Conservation (phyloP, 2,113 vertebrate species). For the Cephalophus harveyi region DNA sequence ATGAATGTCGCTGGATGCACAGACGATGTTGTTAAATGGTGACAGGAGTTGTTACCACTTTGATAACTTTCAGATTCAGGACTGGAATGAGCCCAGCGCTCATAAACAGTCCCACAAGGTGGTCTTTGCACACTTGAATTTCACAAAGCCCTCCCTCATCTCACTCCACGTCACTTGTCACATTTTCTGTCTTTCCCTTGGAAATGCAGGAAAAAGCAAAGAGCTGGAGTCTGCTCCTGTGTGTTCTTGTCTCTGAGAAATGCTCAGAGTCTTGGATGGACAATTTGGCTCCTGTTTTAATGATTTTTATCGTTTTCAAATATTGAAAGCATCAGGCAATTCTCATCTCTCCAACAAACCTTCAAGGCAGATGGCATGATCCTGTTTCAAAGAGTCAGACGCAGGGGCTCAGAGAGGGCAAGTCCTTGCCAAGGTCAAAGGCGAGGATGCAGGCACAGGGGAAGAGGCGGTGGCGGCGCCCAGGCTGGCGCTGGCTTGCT, state of each 20-base stretch:
- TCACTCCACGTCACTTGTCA: fast-evolving
- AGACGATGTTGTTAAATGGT: fast-evolving
- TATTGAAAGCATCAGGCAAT: fast-evolving
- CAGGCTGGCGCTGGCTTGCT: neutral
- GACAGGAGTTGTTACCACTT: fast-evolving
- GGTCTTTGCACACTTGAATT: fast-evolving
- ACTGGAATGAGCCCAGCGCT: fast-evolving
- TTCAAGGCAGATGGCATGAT: neutral
- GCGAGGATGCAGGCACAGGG: fast-evolving
- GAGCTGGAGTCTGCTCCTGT: neutral
- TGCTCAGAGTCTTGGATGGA: fast-evolving
- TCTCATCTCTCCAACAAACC: neutral
- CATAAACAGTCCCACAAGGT: fast-evolving
- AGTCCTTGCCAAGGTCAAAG: neutral
- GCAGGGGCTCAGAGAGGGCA: fast-evolving
- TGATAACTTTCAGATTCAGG: fast-evolving
- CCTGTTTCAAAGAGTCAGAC: neutral
- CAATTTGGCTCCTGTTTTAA: fast-evolving
- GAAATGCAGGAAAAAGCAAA: neutral
- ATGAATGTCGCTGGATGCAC: fast-evolving
- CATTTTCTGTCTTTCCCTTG: neutral
- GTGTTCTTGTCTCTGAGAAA: fast-evolving
- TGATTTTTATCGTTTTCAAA: fast-evolving
- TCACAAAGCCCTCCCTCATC: neutral
- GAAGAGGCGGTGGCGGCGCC: fast-evolving